Evolutionary conservation across 2,888 invertebrate genomes (phyloP), one percentile per base, ranked within the genome.

Genomic region (Xestia xanthographa): DNA sequence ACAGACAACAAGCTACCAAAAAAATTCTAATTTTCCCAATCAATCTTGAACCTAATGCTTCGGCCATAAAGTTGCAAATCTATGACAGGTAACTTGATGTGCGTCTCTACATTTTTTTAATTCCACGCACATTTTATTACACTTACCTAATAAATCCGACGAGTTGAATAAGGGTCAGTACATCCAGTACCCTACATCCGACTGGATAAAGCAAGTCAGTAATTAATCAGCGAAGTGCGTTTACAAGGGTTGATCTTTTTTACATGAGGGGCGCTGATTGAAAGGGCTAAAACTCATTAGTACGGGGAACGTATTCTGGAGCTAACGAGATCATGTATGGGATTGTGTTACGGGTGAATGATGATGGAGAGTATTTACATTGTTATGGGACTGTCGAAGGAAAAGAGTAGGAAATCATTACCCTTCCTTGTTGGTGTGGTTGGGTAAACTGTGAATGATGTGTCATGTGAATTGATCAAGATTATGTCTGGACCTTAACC

Each of bases 251-350:
- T 93, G 93, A 93, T 93, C 93, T 94, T 95, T 95, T 95, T 94
- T 93, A 91, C 90, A 92, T 91, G 90, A 91, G 92, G 93, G 93
- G 90, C 83, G 90, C 90, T 92, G 94, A 93, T 94, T 93, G 94
- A 93, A 94, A 94, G 94, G 94, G 93, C 91, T 93, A 90, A 93
- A 92, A 92, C 93, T 94, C 94, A 95, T 95, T 95, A 94, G 93
- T 92, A 80, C 87, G 56, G 80, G 72, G 69, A 78, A 87, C 86
- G 82, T 90, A 91, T 90, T 91, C 90, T 87, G 90, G 45, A 65
- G 58, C 56, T 80, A 83, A 82, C 76, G 77, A 77, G 77, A 62
- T 68, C 67, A 34, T 69, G 73, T 81, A 72, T 71, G 26, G 48
- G 63, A 72, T 77, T 66, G 43, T 80, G 71, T 71, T 80, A 41